A percentile compares a stretch with the other conserved stretches of the same genome.
phyloP scores from a whole-genome alignment of 2,113 vertebrate species.

The Anseranas semipalmata region DNA sequence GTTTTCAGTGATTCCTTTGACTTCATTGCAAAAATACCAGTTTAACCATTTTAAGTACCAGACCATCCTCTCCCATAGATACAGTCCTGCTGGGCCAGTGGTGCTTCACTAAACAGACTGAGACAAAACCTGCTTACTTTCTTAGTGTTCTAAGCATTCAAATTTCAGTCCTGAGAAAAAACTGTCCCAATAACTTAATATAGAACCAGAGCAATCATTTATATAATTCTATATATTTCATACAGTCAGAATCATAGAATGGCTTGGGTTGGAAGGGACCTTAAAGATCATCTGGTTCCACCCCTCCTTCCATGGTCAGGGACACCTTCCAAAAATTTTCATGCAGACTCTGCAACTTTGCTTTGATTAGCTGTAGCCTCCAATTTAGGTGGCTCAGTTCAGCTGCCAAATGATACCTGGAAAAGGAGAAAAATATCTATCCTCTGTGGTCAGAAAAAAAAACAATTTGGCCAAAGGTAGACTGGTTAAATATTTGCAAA shows the following conservation, averaged over 20 bases:
- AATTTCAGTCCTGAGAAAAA: neutral
- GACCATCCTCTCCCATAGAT: neutral
- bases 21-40: neutral
- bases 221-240: neutral
- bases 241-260: too few species aligned
- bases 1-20: neutral
- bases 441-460: neutral
- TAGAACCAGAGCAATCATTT: neutral
- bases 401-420: neutral
- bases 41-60: too few species aligned
- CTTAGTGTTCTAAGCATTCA: neutral
- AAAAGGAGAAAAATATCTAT: neutral
- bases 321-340: neutral
- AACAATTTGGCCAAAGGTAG: neutral
- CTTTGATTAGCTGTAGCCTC: neutral
- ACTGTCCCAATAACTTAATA: neutral
- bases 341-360: neutral
- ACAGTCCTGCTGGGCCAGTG: neutral
- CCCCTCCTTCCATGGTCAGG: too few species aligned
- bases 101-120: neutral
- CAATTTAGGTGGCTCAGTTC: neutral
- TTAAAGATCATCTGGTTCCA: too few species aligned
- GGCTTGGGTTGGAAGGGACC: too few species aligned
- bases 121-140: neutral
- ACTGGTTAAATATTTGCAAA: neutral